phyloP scores from a whole-genome alignment of 2,797 vertebrate species.

The Manis crassicaudata region DNA sequence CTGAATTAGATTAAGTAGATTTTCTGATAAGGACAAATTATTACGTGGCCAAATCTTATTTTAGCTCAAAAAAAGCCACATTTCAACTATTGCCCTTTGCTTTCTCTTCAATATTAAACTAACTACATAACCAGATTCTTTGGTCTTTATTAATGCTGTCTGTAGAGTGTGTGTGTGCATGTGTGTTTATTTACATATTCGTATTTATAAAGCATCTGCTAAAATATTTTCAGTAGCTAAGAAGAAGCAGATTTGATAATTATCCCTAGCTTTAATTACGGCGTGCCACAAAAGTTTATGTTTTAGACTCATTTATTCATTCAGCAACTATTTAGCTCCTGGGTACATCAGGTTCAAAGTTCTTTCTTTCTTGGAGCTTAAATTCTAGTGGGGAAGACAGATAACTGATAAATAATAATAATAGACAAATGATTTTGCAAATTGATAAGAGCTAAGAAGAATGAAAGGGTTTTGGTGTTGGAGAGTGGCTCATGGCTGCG shows the following conservation, averaged over 20 bases:
- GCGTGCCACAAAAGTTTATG: background rate
- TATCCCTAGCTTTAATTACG: background rate
- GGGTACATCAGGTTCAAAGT: background rate
- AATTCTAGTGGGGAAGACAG: background rate
- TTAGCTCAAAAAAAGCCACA: background rate
- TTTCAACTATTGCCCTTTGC: background rate
- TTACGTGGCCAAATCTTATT: background rate
- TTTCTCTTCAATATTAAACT: background rate
- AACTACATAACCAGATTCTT: background rate
- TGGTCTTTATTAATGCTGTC: background rate
- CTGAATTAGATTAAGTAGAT: background rate
- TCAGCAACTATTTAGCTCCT: background rate
- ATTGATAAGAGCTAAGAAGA: background rate
- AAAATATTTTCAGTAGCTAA: background rate
- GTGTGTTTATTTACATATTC: background rate
- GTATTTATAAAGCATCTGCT: background rate
- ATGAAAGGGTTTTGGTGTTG: background rate
- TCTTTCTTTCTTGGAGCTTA: background rate
- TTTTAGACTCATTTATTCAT: background rate
- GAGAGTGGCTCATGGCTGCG: background rate
- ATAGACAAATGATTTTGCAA: background rate
- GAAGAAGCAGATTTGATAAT: background rate
- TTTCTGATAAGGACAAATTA: background rate
- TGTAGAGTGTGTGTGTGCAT: background rate
- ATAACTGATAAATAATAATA: background rate